Evolutionary conservation across 2,797 vertebrate genomes (phyloP).

Genomic region (Graptemys geographica): DNA sequence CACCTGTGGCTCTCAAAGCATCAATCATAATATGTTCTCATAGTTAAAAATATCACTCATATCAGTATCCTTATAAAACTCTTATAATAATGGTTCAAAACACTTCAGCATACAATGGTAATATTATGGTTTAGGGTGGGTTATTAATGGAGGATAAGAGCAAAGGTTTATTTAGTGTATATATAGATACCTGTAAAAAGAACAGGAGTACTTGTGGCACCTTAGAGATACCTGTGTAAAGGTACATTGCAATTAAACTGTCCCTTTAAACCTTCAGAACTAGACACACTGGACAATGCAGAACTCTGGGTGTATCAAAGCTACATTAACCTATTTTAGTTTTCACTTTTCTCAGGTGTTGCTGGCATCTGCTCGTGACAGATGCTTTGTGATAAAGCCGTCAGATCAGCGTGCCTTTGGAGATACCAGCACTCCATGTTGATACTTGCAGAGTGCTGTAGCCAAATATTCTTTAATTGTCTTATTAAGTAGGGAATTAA

Average conservation of each 20-base stretch:
- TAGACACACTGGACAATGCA: not conserved
- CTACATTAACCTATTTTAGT: constrained; percentile 45
- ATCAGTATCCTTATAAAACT: not conserved
- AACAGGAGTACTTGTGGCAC: too few relatives aligned
- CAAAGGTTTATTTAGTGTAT: not conserved
- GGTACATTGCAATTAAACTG: not conserved
- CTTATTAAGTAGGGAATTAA: constrained; percentile 78
- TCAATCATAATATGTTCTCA: not conserved
- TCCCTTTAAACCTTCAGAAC: not conserved
- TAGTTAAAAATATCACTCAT: constrained; percentile 8
- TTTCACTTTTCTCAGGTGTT: constrained; percentile 66
- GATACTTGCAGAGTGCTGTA: constrained; percentile 71
- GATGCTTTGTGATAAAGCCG: constrained; percentile 74
- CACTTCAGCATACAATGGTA: not conserved
- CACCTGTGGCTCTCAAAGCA: not conserved
- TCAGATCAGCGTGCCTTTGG: constrained; percentile 73
- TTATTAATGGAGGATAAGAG: not conserved
- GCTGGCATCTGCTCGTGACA: constrained; percentile 73
- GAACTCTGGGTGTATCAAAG: not conserved
- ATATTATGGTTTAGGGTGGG: not conserved
- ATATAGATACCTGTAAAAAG: not conserved
- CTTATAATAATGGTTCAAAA: not conserved
- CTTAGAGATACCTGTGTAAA: not conserved
- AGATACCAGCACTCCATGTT: constrained; percentile 71
- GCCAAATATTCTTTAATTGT: constrained; percentile 79